Percentiles rank a stretch among this genome's conserved stretches.
Conservation (phyloP, 2,113 vertebrate species). For the Neofelis nebulosa region DNA sequence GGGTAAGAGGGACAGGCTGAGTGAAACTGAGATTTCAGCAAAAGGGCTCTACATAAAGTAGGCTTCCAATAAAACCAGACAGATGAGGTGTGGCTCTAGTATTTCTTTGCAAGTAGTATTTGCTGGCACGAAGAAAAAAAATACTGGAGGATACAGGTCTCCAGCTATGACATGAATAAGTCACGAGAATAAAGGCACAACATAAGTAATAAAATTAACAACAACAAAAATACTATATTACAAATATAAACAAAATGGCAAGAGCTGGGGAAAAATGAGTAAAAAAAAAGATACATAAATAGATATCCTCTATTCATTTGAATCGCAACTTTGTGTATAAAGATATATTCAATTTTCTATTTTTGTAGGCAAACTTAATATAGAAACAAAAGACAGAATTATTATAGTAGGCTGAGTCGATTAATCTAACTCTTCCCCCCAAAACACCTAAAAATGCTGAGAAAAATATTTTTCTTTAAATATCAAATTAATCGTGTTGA, state of each 20-base stretch:
- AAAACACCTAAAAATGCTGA: not conserved
- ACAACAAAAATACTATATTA: not conserved
- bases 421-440: not conserved
- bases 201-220: not conserved
- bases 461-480: not conserved
- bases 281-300: not conserved
- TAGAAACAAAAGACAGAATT: not conserved
- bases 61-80: not conserved
- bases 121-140: not conserved
- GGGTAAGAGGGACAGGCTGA: not conserved
- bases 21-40: not conserved
- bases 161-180: not conserved
- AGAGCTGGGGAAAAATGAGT: not conserved
- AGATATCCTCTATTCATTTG: not conserved
- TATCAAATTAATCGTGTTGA: not conserved
- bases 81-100: not conserved
- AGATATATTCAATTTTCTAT: not conserved
- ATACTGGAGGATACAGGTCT: not conserved
- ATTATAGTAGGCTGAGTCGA: not conserved
- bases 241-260: not conserved
- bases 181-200: not conserved
- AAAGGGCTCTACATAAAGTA: not conserved
- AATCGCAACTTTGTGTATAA: not conserved
- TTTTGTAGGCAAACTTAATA: not conserved
- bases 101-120: not conserved